Evolutionary conservation across 2,113 vertebrate species (phyloP).

Genomic region (Mus spicilegus): DNA sequence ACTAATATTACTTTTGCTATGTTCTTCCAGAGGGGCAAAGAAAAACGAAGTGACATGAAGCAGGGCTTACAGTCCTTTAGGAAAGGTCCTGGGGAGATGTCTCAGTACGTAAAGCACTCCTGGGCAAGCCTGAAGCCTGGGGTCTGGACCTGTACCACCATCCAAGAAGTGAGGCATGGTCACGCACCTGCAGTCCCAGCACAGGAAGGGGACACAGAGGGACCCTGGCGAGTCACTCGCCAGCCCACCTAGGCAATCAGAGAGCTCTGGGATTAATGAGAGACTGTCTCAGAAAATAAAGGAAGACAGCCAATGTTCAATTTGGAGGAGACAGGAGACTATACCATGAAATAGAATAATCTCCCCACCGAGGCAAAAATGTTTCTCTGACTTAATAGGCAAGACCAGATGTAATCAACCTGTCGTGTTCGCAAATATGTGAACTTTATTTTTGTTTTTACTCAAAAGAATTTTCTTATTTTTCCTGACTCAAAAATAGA

Average conservation of each 20-base stretch:
- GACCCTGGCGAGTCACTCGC: background rate
- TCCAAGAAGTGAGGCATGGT: too few species aligned
- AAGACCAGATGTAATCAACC: conserved; percentile 36
- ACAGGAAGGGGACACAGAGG: background rate
- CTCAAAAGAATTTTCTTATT: conserved; percentile 11
- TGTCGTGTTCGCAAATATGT: background rate
- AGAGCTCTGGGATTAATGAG: background rate
- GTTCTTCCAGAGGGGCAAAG: conserved; percentile 7
- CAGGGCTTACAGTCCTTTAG: conserved; percentile 9
- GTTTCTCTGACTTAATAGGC: conserved; percentile 22
- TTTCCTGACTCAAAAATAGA: background rate
- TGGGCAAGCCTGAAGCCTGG: background rate
- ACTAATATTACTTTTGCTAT: background rate
- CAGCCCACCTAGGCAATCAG: background rate
- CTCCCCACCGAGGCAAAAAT: conserved; percentile 6
- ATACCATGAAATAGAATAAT: conserved; percentile 27
- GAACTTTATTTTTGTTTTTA: background rate
- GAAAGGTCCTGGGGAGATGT: background rate
- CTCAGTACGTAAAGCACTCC: background rate
- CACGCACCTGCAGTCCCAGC: background rate
- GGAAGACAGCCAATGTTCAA: background rate
- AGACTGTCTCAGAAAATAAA: background rate
- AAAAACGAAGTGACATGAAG: conserved; percentile 43
- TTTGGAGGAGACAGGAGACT: background rate
- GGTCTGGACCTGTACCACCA: background rate